Evolutionary conservation across 2,888 invertebrate species (phyloP).

Genomic region (Tholera decimalis): DNA sequence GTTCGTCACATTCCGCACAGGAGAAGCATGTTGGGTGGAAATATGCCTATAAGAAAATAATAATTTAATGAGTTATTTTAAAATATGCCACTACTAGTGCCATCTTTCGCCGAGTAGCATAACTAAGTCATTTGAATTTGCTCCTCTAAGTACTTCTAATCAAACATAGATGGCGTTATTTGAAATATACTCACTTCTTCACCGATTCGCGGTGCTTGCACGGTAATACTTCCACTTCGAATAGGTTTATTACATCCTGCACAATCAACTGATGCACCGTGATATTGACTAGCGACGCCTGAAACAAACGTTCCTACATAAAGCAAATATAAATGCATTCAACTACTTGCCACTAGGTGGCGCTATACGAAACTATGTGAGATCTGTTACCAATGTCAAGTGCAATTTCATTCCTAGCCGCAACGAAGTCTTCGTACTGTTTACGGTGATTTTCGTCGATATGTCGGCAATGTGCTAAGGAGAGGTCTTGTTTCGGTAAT

Average conservation of each 20-base stretch:
- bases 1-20: constrained; percentile 97
- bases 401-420: constrained; percentile 98
- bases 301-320: constrained; percentile 63
- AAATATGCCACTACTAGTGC: constrained; percentile 32
- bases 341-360: constrained; percentile 73
- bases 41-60: constrained; percentile 83
- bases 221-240: constrained; percentile 95
- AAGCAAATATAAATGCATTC: constrained; percentile 49
- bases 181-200: constrained; percentile 87
- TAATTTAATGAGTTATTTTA: constrained; percentile 2
- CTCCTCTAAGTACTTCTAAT: accelerated
- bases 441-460: constrained; percentile 95
- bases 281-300: constrained; percentile 93
- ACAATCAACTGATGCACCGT: constrained; percentile 93
- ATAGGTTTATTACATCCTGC: constrained; percentile 96
- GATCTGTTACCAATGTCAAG: constrained; percentile 95
- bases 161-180: constrained; percentile 42
- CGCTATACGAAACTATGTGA: constrained; percentile 42
- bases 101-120: constrained; percentile 70
- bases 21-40: constrained; percentile 99
- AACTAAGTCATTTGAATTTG: constrained; percentile 15
- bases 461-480: constrained; percentile 97
- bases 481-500: constrained; percentile 98
- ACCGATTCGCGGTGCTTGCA: constrained; percentile 96
- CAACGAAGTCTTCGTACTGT: constrained; percentile 98